Percentiles rank a stretch among this genome's conserved stretches.
Evolutionary conservation across 2,888 invertebrate genomes (phyloP).

Genomic region (Nephrocerus scutellatus): DNA sequence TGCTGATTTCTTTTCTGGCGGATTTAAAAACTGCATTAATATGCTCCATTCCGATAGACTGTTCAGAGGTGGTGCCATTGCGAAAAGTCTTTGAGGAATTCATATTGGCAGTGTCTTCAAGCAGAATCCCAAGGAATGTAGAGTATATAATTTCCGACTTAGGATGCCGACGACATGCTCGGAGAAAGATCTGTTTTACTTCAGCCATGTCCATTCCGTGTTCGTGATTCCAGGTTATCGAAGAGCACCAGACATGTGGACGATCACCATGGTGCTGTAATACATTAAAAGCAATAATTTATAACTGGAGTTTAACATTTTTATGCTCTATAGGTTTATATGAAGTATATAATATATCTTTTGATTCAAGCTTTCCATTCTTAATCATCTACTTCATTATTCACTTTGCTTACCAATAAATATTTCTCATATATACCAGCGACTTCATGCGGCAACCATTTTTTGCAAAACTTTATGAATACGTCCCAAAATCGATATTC

Average conservation of each 20-base stretch:
- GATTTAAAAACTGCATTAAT: slow-evolving; percentile 57
- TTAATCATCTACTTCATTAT: too few species aligned
- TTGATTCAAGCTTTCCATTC: too few species aligned
- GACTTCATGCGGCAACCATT: slow-evolving; percentile 53
- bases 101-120: slow-evolving; percentile 32
- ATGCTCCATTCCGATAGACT: slow-evolving; percentile 49
- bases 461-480: slow-evolving; percentile 71
- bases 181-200: slow-evolving; percentile 64
- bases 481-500: slow-evolving; percentile 70
- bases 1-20: slow-evolving; percentile 53
- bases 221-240: slow-evolving; percentile 51
- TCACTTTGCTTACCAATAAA: slow-evolving; percentile 51
- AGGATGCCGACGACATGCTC: slow-evolving; percentile 70
- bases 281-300: too few species aligned
- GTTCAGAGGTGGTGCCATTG: slow-evolving; percentile 39
- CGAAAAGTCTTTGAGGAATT: slow-evolving; percentile 44
- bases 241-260: slow-evolving; percentile 69
- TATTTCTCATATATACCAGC: slow-evolving; percentile 56
- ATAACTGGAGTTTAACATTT: too few species aligned
- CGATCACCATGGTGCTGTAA: slow-evolving; percentile 64
- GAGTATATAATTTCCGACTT: slow-evolving; percentile 60
- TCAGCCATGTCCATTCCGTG: slow-evolving; percentile 55
- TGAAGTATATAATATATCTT: too few species aligned
- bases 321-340: too few species aligned
- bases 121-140: slow-evolving; percentile 57